phyloP scores from a whole-genome alignment of 2,888 invertebrate species.

The Drosophila subsilvestris region DNA sequence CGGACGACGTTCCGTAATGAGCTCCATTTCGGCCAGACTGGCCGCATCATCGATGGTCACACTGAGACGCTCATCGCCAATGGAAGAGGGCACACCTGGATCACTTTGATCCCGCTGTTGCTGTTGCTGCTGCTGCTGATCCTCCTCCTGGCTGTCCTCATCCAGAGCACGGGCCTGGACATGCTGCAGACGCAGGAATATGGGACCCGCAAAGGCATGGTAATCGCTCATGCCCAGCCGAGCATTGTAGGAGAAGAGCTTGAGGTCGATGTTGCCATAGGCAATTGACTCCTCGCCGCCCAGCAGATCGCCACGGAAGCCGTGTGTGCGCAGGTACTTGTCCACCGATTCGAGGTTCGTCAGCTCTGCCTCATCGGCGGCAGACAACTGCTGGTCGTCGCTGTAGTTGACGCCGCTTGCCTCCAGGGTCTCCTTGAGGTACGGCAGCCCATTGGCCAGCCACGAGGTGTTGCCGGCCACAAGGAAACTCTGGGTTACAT shows the following conservation, averaged over 20 bases:
- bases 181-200: constrained; percentile 81
- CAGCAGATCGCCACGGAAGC: constrained; percentile 83
- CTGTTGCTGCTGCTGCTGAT: not conserved
- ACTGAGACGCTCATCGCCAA: constrained; percentile 78
- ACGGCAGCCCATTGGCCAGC: constrained; percentile 86
- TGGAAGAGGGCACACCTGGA: constrained; percentile 54
- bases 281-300: constrained; percentile 82
- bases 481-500: constrained; percentile 88
- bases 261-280: constrained; percentile 84
- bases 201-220: constrained; percentile 83
- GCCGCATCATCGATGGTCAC: constrained; percentile 80
- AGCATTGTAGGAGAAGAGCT: constrained; percentile 83
- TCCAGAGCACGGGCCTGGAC: constrained; percentile 39
- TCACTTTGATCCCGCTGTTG: not conserved
- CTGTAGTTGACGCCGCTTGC: constrained; percentile 77
- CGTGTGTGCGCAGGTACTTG: constrained; percentile 77
- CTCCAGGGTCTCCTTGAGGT: constrained; percentile 80
- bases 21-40: constrained; percentile 81
- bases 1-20: constrained; percentile 80
- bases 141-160: constrained; percentile 24
- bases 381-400: constrained; percentile 61
- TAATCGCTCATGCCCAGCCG: constrained; percentile 81
- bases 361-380: constrained; percentile 73
- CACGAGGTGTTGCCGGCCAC: constrained; percentile 85
- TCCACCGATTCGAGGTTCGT: constrained; percentile 82